Conservation (phyloP, 1,140 invertebrate genomes). For the Mamestra configurata region DNA sequence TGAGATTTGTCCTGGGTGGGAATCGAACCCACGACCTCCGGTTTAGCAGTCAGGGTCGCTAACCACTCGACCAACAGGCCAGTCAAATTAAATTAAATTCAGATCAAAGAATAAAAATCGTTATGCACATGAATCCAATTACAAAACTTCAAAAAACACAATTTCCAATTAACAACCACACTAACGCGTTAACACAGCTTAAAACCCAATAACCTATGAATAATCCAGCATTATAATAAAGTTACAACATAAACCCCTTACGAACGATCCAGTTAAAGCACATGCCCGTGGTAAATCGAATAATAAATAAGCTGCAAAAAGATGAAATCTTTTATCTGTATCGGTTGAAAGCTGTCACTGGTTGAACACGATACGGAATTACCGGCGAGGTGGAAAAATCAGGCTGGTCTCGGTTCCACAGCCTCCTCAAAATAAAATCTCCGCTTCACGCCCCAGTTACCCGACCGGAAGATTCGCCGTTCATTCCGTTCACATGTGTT, state of each 20-base stretch:
- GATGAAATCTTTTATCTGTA: conserved; percentile 45
- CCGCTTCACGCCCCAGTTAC: conserved; percentile 67
- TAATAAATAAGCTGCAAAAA: conserved; percentile 44
- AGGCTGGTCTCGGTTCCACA: conserved; percentile 52
- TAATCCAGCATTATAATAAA: conserved; percentile 25
- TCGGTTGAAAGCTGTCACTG: conserved; percentile 47
- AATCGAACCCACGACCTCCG: too few species aligned
- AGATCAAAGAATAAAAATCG: not conserved
- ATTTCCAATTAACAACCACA: not conserved
- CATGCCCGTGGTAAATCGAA: conserved; percentile 17
- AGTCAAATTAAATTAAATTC: too few species aligned
- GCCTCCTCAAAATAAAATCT: conserved; percentile 68
- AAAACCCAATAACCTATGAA: not conserved
- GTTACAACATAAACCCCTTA: not conserved
- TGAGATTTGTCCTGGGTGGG: too few species aligned
- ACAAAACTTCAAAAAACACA: not conserved
- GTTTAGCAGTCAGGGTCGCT: too few species aligned
- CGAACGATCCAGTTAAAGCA: conserved; percentile 15
- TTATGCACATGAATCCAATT: not conserved
- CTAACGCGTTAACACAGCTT: not conserved
- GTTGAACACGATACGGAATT: conserved; percentile 52
- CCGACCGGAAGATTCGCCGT: conserved; percentile 65
- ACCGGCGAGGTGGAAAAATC: conserved; percentile 64
- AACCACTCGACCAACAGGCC: too few species aligned
- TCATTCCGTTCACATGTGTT: conserved; percentile 67